Base-by-base conservation (phyloP, 1,140 invertebrate species). In the Anthonomus grandis region DNA sequence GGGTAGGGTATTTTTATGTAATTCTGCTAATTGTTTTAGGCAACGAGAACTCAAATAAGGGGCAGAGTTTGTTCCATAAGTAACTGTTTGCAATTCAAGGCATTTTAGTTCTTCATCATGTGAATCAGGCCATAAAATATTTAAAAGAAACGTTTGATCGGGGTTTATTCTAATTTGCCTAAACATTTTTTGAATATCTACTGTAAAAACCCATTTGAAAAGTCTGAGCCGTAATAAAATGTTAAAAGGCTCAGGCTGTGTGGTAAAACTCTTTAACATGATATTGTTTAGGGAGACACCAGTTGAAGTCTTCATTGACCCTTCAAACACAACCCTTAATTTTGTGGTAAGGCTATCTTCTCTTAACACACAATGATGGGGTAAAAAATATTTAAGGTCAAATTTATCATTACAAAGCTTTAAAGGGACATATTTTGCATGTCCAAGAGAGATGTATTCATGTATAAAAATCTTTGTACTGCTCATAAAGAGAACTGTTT, bases 311-410 rank as follows among this genome's bases (percentile, higher is more conserved):
- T 59, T 17, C 58, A 61, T 56, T 1, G 70, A 73, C 0, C 62
- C 69, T 49, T 74, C 71, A 41, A 74, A 73, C 12, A 66, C 63
- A 1, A 59, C 62, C n/a, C 66, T 36, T 15, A 68, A 31, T 51
- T 67, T 78, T 62, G 61, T 78, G 63, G 56, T 66, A 34, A 37
- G 23, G 64, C 46, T 65, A 21, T 31, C 39, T 19, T 64, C 58
- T 39, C 57, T 68, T 41, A 59, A 63, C 58, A 63, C 66, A 55
- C 57, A 66, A 53, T 64, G 64, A 54, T 69, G 65, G 8, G 64
- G 59, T 3, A 52, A 12, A 15, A 52, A 52, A 24, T 52, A 52
- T 41, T 52, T 52, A 10, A 39, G 18, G 18, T 39, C 18, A 9
- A 12, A 21, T 2, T 13, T 31, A 17, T 18, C 57, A n/a, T n/a